Percentiles rank a stretch among this genome's conserved stretches.
These are phyloP conservation scores for Arnoldichthys spilopterus DNA, from an alignment of 2,797 vertebrate species.

Conservation along the genomic window DNA sequence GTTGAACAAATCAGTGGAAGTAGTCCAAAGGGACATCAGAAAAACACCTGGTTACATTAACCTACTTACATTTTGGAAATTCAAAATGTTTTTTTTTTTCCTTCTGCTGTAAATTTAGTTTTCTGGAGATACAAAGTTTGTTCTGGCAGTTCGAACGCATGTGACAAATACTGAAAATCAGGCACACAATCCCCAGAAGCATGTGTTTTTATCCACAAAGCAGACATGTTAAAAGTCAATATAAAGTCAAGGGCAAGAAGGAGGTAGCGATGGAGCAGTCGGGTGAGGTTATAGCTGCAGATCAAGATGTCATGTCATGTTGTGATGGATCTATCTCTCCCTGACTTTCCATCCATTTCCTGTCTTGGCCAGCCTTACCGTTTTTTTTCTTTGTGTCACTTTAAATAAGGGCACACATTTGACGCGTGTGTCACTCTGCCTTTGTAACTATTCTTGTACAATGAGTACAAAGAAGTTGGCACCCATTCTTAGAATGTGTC, in stretches of 20 bases:
- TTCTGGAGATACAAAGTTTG: too few species aligned
- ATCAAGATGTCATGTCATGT: conserved; percentile 27
- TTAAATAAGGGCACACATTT: conserved; percentile 28
- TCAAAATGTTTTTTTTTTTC: too few species aligned
- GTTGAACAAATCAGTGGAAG: too few species aligned
- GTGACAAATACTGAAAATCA: too few species aligned
- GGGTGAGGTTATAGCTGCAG: not conserved
- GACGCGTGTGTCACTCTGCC: conserved; percentile 22
- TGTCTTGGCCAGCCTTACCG: conserved; percentile 13
- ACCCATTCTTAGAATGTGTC: not conserved
- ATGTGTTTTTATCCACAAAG: conserved; percentile 16
- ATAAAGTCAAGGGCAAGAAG: conserved; percentile 15
- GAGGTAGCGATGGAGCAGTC: conserved; percentile 7
- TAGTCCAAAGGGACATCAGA: too few species aligned
- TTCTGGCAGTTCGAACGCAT: too few species aligned
- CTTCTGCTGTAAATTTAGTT: too few species aligned
- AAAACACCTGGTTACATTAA: too few species aligned
- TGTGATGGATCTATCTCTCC: conserved; percentile 18
- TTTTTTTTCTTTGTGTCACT: conserved; percentile 24
- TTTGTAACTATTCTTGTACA: conserved; percentile 23
- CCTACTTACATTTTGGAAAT: too few species aligned
- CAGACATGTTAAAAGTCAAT: conserved; percentile 24
- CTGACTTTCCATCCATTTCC: conserved; percentile 17
- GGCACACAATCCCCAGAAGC: not conserved
- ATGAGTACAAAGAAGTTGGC: not conserved